phyloP scores from a whole-genome alignment of 2,888 invertebrate species.

The Cephonodes hylas region DNA sequence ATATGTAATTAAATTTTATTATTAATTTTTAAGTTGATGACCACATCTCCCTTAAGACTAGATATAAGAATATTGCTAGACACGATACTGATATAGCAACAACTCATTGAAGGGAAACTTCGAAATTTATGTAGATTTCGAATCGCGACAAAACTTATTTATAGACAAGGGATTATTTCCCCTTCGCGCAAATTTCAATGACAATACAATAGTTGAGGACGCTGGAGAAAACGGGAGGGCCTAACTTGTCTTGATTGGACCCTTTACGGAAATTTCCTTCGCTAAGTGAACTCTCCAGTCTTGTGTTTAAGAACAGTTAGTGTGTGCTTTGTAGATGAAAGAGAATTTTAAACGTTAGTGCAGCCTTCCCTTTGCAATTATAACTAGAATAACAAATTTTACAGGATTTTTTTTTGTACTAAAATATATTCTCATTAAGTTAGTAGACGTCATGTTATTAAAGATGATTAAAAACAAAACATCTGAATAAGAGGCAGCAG shows the following conservation, averaged over 20 bases:
- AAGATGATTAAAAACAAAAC: too few species aligned
- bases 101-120: conserved; percentile 13
- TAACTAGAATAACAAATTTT: background rate
- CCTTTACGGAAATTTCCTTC: conserved; percentile 8
- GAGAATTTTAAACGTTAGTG: background rate
- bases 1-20: too few species aligned
- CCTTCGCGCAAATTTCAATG: conserved; percentile 29
- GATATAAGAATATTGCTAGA: conserved; percentile 6
- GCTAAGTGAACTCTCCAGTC: background rate
- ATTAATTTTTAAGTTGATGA: too few species aligned
- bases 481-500: too few species aligned
- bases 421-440: too few species aligned
- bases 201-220: conserved; percentile 38
- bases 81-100: conserved; percentile 2
- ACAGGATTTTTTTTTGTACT: too few species aligned
- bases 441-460: too few species aligned
- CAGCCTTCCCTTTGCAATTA: background rate
- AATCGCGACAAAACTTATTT: conserved; percentile 20
- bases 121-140: conserved; percentile 21
- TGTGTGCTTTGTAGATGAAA: background rate
- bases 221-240: background rate
- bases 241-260: conserved; percentile 9
- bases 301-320: background rate
- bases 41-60: too few species aligned
- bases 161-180: conserved; percentile 10